Percentiles rank a stretch among this genome's conserved stretches.
These are phyloP conservation scores for Bathynomus jamesi DNA, from an alignment of 1,140 invertebrate species.

Conservation along the genomic window DNA sequence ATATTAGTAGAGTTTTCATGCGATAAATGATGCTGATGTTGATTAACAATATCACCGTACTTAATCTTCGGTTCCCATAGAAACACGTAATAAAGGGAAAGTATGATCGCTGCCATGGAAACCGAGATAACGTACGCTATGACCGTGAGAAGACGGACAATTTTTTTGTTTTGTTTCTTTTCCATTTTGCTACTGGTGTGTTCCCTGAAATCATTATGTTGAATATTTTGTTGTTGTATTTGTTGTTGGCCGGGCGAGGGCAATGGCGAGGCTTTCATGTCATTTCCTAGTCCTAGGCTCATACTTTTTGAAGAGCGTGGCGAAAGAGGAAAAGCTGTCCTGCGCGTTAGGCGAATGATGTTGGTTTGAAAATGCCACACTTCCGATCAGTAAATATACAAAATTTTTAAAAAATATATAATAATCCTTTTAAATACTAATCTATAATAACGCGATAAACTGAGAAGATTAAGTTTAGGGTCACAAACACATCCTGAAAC, in stretches of 20 bases:
- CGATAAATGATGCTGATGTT: not conserved
- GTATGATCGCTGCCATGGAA: constrained; percentile 85
- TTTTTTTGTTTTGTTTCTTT: constrained; percentile 73
- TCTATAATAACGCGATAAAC: too few species aligned
- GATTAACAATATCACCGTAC: not conserved
- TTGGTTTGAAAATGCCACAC: too few species aligned
- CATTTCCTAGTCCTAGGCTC: not conserved
- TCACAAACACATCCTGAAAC: too few species aligned
- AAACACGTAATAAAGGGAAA: constrained; percentile 92
- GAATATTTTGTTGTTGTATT: not conserved
- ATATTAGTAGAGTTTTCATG: not conserved
- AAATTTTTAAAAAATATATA: too few species aligned
- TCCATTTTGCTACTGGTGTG: constrained; percentile 47
- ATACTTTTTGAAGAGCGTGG: not conserved
- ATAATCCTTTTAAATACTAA: too few species aligned
- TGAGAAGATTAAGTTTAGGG: too few species aligned
- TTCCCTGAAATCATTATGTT: not conserved
- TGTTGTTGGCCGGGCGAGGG: not conserved
- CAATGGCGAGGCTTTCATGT: not conserved
- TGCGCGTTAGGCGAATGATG: not conserved
- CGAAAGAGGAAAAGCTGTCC: not conserved
- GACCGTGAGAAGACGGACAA: constrained; percentile 85
- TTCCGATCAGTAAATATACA: too few species aligned
- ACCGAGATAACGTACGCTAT: constrained; percentile 92
- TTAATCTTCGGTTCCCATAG: constrained; percentile 74